phyloP scores from a whole-genome alignment of 1,140 invertebrate genomes.

The Vanessa tameamea region DNA sequence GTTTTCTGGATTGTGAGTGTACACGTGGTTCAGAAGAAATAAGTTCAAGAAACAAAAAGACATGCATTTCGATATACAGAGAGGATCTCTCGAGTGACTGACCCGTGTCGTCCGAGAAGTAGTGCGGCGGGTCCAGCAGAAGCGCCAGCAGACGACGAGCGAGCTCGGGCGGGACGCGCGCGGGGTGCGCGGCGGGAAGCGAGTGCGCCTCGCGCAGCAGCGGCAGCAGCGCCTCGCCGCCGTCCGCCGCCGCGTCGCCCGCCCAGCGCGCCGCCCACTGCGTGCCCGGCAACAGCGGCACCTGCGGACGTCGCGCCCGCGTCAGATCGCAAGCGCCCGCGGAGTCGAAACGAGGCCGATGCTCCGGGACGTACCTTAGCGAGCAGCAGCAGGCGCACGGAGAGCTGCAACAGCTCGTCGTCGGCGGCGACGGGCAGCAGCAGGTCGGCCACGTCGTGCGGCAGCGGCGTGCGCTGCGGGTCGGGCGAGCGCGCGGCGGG shows the following conservation, averaged over 20 bases:
- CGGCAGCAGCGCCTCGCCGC: constrained; percentile 40
- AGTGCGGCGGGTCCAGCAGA: constrained; percentile 52
- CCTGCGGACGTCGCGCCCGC: not conserved
- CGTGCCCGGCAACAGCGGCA: constrained; percentile 37
- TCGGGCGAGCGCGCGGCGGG: constrained; percentile 24
- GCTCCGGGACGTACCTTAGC: constrained; percentile 35
- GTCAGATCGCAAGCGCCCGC: too few species aligned
- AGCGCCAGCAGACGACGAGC: constrained; percentile 38
- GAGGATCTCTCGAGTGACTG: not conserved
- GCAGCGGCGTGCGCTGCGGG: constrained; percentile 55
- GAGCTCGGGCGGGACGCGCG: constrained; percentile 26
- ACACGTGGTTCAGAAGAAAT: too few species aligned
- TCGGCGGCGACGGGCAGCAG: constrained; percentile 39
- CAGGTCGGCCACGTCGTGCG: constrained; percentile 56
- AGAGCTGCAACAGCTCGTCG: constrained; percentile 19
- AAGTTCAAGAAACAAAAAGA: too few species aligned
- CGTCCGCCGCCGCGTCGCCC: constrained; percentile 22
- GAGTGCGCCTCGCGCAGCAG: constrained; percentile 36
- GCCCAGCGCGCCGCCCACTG: constrained; percentile 26
- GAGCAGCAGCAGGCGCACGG: constrained; percentile 25
- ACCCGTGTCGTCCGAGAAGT: constrained; percentile 49
- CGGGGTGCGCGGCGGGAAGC: constrained; percentile 32
- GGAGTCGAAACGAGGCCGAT: too few species aligned
- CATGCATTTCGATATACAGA: too few species aligned
- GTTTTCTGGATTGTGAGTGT: too few species aligned